phyloP scores from a whole-genome alignment of 1,140 invertebrate species.

The Octopus sinensis region DNA sequence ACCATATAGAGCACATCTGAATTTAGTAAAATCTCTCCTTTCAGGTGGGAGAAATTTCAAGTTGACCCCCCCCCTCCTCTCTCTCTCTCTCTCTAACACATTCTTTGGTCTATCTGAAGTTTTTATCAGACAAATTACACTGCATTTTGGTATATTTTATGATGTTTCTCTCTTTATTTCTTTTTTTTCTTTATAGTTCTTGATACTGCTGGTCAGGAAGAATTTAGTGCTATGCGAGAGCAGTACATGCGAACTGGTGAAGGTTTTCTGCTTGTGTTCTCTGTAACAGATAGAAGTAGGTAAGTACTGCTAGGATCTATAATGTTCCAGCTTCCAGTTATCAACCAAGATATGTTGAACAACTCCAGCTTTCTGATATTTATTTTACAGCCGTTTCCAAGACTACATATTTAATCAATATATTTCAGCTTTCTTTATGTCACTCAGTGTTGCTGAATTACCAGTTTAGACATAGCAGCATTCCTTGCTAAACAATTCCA shows the following conservation, averaged over 20 bases:
- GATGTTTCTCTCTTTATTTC: background rate
- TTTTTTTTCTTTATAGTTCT: slow-evolving; percentile 62
- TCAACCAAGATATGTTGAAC: too few relatives aligned
- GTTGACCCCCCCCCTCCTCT: background rate
- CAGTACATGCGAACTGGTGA: slow-evolving; percentile 80
- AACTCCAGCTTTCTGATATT: too few relatives aligned
- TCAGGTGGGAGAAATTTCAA: background rate
- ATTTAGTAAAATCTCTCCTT: too few relatives aligned
- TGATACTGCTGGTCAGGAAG: slow-evolving; percentile 96
- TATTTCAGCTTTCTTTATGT: too few relatives aligned
- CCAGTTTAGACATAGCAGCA: too few relatives aligned
- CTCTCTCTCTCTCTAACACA: background rate
- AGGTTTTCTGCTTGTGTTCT: slow-evolving; percentile 71
- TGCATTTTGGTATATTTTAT: background rate
- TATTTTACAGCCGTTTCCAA: too few relatives aligned
- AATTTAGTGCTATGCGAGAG: slow-evolving; percentile 92
- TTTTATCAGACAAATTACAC: background rate
- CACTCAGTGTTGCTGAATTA: too few relatives aligned
- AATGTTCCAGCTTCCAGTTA: too few relatives aligned
- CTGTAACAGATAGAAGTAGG: slow-evolving; percentile 86
- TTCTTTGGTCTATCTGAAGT: background rate
- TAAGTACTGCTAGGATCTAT: slow-evolving; percentile 21
- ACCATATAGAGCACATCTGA: too few relatives aligned
- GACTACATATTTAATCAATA: too few relatives aligned
- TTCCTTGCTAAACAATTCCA: too few relatives aligned